Evolutionary conservation across 2,113 vertebrate species (phyloP), one percentile per base, ranked within the genome.

Genomic region (Neogale vison): DNA sequence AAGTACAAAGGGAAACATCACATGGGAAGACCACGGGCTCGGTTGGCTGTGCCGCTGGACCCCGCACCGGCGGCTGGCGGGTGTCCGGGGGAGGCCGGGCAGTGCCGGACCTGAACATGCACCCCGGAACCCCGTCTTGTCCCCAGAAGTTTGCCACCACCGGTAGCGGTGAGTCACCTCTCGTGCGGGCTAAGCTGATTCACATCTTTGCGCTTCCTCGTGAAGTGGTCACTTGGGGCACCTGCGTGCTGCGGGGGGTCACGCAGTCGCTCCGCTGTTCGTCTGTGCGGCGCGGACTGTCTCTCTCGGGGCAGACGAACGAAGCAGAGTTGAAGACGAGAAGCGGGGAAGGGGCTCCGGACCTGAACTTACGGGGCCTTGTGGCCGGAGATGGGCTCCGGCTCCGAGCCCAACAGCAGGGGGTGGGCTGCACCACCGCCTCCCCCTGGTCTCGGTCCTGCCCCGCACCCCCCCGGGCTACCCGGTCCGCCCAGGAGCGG

Each of bases 231-330:
- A 23, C 57, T 90, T 88, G 86, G 65, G 21, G 81, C 85, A 92
- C 95, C 83, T 92, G 95, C 87, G 92, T 86, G 88, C 94, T 93
- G 69, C 95, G 34, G 79, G 81, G 88, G 18, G 20, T 39, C 74
- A 92, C 18, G 91, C 21, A 79, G 95, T 0, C 0, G 15, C 57
- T 88, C 59, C 65, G 83, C 96, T 90, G 14, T 74, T 61, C 87
- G 45, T 31, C 93, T 84, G 77, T 93, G 97, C 72, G 6, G 36
- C 96, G 57, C 57, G 94, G 87, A 45, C 31, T 80, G 59, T 76
- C 81, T 7, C 47, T 50, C 95, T 96, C 69, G 80, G 52, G 85
- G 90, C 90, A 92, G 86, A 79, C 72, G 71, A 69, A 91, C 63
- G 63, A 63, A 93, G 67, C 74, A n/a, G 82, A 79, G 11, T 12